Percentiles rank a stretch among this genome's conserved stretches.
Conservation (phyloP, 2,888 invertebrate genomes). For the Drosophila paranaensis region DNA sequence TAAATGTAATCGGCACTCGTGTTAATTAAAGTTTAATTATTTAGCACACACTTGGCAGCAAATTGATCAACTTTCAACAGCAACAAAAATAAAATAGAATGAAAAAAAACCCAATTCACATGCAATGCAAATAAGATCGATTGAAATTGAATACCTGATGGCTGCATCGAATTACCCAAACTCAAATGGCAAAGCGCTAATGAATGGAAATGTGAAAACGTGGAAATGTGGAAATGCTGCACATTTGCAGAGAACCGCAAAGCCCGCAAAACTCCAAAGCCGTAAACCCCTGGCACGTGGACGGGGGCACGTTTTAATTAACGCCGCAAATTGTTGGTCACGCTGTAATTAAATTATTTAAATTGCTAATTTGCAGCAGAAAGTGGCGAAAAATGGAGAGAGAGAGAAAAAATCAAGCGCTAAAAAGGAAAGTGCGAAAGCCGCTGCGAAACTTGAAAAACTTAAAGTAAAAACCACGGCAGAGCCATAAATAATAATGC, state of each 20-base stretch:
- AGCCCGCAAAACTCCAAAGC: slow-evolving; percentile 1
- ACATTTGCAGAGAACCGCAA: slow-evolving; percentile 39
- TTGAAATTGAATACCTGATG: slow-evolving; percentile 27
- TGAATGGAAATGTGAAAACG: slow-evolving; percentile 51
- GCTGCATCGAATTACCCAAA: slow-evolving; percentile 23
- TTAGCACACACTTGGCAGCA: slow-evolving; percentile 6
- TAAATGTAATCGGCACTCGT: not conserved
- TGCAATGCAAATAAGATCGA: slow-evolving; percentile 25
- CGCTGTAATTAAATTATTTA: slow-evolving; percentile 75
- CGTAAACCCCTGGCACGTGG: slow-evolving; percentile 54
- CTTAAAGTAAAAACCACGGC: slow-evolving; percentile 39
- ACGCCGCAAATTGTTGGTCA: slow-evolving; percentile 75
- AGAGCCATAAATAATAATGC: slow-evolving; percentile 71
- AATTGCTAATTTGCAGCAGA: slow-evolving; percentile 68
- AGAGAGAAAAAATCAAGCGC: slow-evolving; percentile 19
- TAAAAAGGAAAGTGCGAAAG: slow-evolving; percentile 66
- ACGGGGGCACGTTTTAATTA: slow-evolving; percentile 74
- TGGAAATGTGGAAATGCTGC: slow-evolving; percentile 19
- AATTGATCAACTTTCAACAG: slow-evolving; percentile 10
- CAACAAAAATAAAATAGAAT: no score
- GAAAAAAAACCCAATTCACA: not conserved
- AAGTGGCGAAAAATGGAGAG: slow-evolving; percentile 29
- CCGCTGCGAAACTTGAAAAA: slow-evolving; percentile 15
- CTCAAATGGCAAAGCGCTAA: slow-evolving; percentile 46
- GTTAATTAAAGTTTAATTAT: slow-evolving; percentile 11